A percentile compares a stretch with the other conserved stretches of the same genome.
phyloP scores from a whole-genome alignment of 2,113 vertebrate species.

The Bambusicola thoracicus region DNA sequence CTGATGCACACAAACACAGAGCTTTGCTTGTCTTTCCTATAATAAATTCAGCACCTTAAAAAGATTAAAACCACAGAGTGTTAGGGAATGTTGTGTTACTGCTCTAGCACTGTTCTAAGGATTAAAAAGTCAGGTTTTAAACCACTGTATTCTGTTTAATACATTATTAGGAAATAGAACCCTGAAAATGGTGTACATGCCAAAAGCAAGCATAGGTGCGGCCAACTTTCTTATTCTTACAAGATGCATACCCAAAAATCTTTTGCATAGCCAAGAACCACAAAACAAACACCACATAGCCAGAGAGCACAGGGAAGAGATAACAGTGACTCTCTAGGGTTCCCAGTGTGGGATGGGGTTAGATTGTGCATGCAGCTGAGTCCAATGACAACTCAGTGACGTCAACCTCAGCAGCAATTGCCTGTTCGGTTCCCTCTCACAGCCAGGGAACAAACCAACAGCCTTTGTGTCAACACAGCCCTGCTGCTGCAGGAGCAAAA shows the following conservation, averaged over 20 bases:
- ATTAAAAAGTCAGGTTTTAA: conserved; percentile 39
- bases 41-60: conserved; percentile 17
- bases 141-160: conserved; percentile 62
- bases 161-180: conserved; percentile 54
- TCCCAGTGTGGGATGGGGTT: conserved; percentile 36
- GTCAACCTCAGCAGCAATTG: conserved; percentile 15
- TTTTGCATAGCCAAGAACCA: conserved; percentile 58
- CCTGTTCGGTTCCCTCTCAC: conserved; percentile 10
- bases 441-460: conserved; percentile 10
- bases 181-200: conserved; percentile 26
- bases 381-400: conserved; percentile 49
- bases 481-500: not conserved
- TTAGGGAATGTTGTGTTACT: not conserved
- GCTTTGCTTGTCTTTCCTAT: not conserved
- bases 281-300: conserved; percentile 40
- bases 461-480: conserved; percentile 22
- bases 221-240: conserved; percentile 57
- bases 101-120: conserved; percentile 36
- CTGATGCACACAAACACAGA: not conserved
- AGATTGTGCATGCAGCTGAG: not conserved
- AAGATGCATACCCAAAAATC: conserved; percentile 51
- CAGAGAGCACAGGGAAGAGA: conserved; percentile 42
- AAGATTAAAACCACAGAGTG: not conserved
- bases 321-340: conserved; percentile 44
- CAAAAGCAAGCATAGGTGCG: conserved; percentile 48